Evolutionary conservation across 2,888 invertebrate species (phyloP).

Genomic region (Drosophila pegasa): DNA sequence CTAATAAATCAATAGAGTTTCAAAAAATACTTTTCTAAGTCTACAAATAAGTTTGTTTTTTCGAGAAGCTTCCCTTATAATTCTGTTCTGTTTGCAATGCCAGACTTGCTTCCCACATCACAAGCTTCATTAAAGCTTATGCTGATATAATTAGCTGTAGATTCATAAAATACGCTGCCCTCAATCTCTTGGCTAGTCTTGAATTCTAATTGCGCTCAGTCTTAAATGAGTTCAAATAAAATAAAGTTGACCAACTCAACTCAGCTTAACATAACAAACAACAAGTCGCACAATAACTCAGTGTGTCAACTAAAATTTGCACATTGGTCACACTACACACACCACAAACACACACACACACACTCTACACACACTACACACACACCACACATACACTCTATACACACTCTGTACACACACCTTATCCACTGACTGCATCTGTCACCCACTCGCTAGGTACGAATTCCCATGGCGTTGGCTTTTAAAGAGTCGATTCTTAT

Average conservation of each 20-base stretch:
- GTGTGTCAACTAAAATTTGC: constrained; percentile 29
- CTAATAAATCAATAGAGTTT: too few species aligned
- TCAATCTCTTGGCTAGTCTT: not conserved
- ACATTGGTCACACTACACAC: constrained; percentile 14
- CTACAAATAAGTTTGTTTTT: too few species aligned
- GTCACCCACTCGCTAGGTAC: constrained; percentile 68
- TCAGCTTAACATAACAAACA: constrained; percentile 14
- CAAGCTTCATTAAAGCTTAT: not conserved
- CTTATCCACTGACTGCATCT: constrained; percentile 43
- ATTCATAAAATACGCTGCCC: not conserved
- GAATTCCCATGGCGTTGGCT: constrained; percentile 67
- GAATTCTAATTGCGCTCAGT: not conserved
- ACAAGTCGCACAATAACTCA: constrained; percentile 36
- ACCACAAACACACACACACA: constrained; percentile 11
- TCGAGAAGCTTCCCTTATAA: too few species aligned
- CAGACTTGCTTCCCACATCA: too few species aligned
- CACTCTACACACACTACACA: constrained; percentile 4
- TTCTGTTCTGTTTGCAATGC: too few species aligned
- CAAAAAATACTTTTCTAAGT: too few species aligned
- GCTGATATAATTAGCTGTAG: not conserved
- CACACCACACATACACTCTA: constrained; percentile 29
- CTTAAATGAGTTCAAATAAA: not conserved
- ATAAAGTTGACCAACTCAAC: constrained; percentile 6
- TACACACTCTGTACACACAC: constrained; percentile 42
- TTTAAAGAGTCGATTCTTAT: constrained; percentile 59